Base-by-base conservation (phyloP, 1,140 invertebrate species). In the Saccostrea echinata region DNA sequence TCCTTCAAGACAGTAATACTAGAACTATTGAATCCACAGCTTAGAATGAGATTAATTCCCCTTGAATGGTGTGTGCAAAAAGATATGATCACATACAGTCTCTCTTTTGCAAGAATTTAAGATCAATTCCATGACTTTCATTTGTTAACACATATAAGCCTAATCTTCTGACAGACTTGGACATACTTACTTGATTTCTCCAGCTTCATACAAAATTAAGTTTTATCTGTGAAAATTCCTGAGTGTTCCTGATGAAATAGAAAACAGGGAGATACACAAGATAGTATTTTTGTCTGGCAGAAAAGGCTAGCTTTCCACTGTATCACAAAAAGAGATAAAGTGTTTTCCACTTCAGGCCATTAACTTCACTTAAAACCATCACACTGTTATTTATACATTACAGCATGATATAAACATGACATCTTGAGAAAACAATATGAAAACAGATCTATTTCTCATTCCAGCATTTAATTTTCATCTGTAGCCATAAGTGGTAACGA, bases 301-400 rank as follows among this genome's bases (percentile, higher is more conserved):
- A 27, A 30, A 71, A 71, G n/a, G 24, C 16, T 18, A 13, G 68
- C 13, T 11, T 30, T 27, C 11, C n/a, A 11, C 16, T 76, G 68
- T 76, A 76, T 76, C 68, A 76, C 68, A 76, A 27, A 76, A 9
- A 0, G 3, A 76, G 68, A 76, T 76, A 76, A 76, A 76, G 68
- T 33, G 27, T 76, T 64, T 76, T 76, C 30, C 11, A 35, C 68
- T 76, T 76, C 68, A 76, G 68, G 12, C 27, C 24, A 76, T 76
- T 76, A 76, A 76, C 68, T 76, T 76, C 68, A 76, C 68, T 76
- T 76, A 33, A 76, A 76, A 30, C 68, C 68, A 33, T 76, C 13
- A 76, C 16, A 27, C 24, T 76, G 68, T 76, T 76, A 76, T 76
- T 76, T 71, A 71, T 71, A 76, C 27, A 30, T 76, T 76, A 11